These are phyloP conservation scores for Drosophila nr. perissopoda DNA, from an alignment of 2,888 invertebrate genomes.

Conservation along the genomic window DNA sequence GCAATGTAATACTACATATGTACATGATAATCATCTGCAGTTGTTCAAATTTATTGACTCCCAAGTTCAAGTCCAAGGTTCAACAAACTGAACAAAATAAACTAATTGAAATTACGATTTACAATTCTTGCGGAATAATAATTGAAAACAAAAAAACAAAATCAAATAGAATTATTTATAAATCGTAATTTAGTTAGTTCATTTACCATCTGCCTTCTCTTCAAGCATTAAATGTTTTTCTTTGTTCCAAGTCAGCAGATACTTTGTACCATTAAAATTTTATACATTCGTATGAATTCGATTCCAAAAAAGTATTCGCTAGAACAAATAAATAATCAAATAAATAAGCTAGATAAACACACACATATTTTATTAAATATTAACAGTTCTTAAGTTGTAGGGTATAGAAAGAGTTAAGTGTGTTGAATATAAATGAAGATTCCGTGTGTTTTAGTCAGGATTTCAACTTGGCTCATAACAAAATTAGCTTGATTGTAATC, in stretches of 20 bases:
- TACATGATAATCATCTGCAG: constrained; percentile 5
- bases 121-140: not conserved
- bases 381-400: not conserved
- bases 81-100: constrained; percentile 14
- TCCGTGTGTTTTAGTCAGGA: not conserved
- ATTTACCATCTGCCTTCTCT: constrained; percentile 24
- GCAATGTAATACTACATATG: constrained; percentile 5
- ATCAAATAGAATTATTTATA: constrained; percentile 8
- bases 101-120: constrained; percentile 14
- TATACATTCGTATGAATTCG: not conserved
- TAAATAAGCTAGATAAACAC: not conserved
- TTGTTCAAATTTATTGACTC: constrained; percentile 13
- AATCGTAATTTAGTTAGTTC: not conserved
- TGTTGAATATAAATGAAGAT: not conserved
- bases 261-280: not conserved
- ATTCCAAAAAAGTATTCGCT: not conserved
- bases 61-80: constrained; percentile 38
- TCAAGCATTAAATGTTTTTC: not conserved
- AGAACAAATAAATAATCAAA: not conserved
- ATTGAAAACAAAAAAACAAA: not conserved
- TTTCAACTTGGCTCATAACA: not conserved
- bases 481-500: not conserved
- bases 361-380: not conserved
- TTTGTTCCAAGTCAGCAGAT: not conserved
- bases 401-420: not conserved